Percentiles rank a stretch among this genome's conserved stretches.
These are phyloP conservation scores for Parapristionchus giblindavisi DNA, from an alignment of 2,888 invertebrate species.

Conservation along the genomic window DNA sequence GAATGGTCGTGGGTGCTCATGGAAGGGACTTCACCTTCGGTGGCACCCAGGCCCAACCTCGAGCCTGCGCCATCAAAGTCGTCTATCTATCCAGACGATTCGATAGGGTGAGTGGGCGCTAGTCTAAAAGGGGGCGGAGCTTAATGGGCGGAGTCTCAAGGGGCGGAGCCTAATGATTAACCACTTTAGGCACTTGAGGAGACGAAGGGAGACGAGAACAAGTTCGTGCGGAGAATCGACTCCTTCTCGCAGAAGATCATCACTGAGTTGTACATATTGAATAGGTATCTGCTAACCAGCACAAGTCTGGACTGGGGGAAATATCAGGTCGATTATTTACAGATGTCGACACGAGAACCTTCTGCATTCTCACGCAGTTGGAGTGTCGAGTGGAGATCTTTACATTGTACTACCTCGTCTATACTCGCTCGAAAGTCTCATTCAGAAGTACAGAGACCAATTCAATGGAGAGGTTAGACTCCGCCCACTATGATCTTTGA, in stretches of 20 bases:
- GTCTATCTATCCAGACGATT: conserved; percentile 37
- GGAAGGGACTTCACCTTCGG: conserved; percentile 38
- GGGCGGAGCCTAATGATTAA: not conserved
- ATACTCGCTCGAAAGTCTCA: conserved; percentile 46
- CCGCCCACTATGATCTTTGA: too few species aligned
- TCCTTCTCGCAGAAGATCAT: conserved; percentile 40
- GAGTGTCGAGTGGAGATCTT: conserved; percentile 45
- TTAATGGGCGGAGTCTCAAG: not conserved
- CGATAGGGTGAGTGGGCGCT: conserved; percentile 21
- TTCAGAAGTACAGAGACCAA: conserved; percentile 41
- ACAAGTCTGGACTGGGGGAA: too few species aligned
- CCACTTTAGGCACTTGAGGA: conserved; percentile 32
- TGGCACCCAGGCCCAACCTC: conserved; percentile 34
- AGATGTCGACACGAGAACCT: conserved; percentile 55
- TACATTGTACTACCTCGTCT: conserved; percentile 51
- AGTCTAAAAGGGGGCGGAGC: not conserved
- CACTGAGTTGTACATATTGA: conserved; percentile 47
- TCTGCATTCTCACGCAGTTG: conserved; percentile 51
- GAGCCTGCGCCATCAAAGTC: conserved; percentile 36
- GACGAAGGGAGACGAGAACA: conserved; percentile 24
- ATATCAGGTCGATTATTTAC: too few species aligned
- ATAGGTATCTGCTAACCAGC: too few species aligned
- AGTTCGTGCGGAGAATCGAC: conserved; percentile 12
- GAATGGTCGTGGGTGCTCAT: conserved; percentile 38
- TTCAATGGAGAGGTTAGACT: conserved; percentile 35